These are phyloP conservation scores for Agrilus mali DNA, from an alignment of 2,888 invertebrate species.

Conservation along the genomic window DNA sequence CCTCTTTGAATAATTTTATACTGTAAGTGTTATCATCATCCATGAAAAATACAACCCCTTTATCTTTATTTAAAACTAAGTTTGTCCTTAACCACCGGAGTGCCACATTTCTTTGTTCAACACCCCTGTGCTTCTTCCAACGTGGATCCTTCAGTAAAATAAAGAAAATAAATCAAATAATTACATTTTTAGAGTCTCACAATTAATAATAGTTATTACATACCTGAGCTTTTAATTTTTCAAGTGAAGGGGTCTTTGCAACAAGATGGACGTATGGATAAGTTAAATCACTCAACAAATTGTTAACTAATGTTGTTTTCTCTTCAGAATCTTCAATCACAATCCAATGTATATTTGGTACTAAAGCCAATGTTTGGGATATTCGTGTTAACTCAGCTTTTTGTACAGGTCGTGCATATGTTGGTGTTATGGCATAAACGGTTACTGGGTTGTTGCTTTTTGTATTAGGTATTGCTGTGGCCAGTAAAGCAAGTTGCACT, in stretches of 20 bases:
- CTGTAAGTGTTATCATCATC: slow-evolving; percentile 96
- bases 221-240: slow-evolving; percentile 50
- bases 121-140: slow-evolving; percentile 75
- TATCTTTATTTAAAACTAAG: slow-evolving; percentile 38
- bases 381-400: slow-evolving; percentile 89
- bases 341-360: slow-evolving; percentile 89
- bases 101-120: slow-evolving; percentile 80
- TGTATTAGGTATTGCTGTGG: too few relatives aligned
- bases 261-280: slow-evolving; percentile 48
- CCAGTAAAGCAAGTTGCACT: too few relatives aligned
- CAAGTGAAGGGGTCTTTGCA: slow-evolving; percentile 54
- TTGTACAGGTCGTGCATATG: slow-evolving; percentile 76
- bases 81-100: slow-evolving; percentile 67
- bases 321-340: slow-evolving; percentile 73
- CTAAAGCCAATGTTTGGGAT: slow-evolving; percentile 73
- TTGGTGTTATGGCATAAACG: slow-evolving; percentile 88
- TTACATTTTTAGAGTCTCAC: too few relatives aligned
- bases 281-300: slow-evolving; percentile 52
- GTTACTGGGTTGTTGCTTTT: slow-evolving; percentile 36
- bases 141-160: slow-evolving; percentile 40
- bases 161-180: background rate
- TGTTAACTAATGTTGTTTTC: slow-evolving; percentile 60
- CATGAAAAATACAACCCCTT: slow-evolving; percentile 84
- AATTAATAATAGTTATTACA: slow-evolving; percentile 2
- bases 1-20: slow-evolving; percentile 80